Evolutionary conservation across 2,888 invertebrate species (phyloP).

Genomic region (Chloroclysta siterata): DNA sequence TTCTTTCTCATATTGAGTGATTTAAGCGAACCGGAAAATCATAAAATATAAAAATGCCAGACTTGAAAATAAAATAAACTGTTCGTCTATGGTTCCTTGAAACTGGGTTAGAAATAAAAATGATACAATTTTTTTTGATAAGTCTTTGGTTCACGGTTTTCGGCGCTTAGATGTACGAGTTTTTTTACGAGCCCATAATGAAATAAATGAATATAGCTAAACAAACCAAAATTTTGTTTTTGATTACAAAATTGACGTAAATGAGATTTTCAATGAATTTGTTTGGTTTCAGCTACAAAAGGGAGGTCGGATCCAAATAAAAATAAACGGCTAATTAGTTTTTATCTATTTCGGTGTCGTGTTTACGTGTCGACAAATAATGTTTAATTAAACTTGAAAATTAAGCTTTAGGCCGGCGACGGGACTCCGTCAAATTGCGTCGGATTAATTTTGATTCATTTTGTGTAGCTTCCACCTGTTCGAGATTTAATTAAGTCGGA

Average conservation of each 20-base stretch:
- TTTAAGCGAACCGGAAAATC: background rate
- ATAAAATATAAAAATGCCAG: slow-evolving; percentile 1
- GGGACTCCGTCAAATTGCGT: slow-evolving; percentile 69
- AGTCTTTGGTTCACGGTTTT: background rate
- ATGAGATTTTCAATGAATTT: slow-evolving; percentile 11
- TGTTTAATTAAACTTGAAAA: slow-evolving; percentile 71
- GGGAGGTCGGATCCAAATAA: slow-evolving; percentile 16
- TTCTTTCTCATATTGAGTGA: slow-evolving; percentile 31
- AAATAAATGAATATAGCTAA: background rate
- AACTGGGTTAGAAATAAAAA: background rate
- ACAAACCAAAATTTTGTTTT: background rate
- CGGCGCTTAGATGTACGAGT: background rate
- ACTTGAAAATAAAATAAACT: background rate
- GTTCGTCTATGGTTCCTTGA: background rate
- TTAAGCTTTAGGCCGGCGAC: slow-evolving; percentile 62
- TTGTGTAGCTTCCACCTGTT: slow-evolving; percentile 76
- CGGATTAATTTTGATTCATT: slow-evolving; percentile 81
- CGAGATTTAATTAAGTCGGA: slow-evolving; percentile 76
- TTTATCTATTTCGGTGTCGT: slow-evolving; percentile 43
- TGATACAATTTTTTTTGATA: background rate
- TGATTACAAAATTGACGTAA: background rate
- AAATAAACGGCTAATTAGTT: slow-evolving; percentile 37
- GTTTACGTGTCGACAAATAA: slow-evolving; percentile 57
- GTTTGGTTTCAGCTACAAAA: slow-evolving; percentile 1
- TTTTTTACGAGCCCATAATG: background rate